Base-by-base conservation (phyloP, 1,140 invertebrate species). In the Magallana gigas region DNA sequence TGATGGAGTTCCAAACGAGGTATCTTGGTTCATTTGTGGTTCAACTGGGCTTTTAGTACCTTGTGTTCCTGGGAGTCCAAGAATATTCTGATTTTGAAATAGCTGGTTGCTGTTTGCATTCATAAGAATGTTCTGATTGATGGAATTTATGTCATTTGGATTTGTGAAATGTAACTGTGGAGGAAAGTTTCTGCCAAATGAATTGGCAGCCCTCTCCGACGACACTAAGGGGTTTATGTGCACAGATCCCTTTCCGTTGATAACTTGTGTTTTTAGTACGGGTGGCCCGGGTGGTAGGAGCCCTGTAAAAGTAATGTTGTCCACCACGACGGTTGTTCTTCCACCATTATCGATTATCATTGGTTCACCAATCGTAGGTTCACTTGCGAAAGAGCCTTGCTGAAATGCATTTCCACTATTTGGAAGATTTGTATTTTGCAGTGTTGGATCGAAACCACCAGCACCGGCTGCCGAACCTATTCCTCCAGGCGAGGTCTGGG, bases 271-370 rank as follows among this genome's bases (percentile, higher is more conserved):
- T 12, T 36, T 76, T 29, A 76, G 12, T 2, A 76, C 68, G 23
- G 68, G 68, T 29, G 68, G 68, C 36, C 68, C 68, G 18, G 68
- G 68, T 76, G 68, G 68, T 9, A 76, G 68, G 4, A 76, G 23
- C 1, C 68, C 68, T 3, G 68, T 76, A 29, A 76, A 76, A 12
- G 68, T 76, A 29, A 76, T 76, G 36, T 76, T 76, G 23, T 76
- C 68, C 23, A 76, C 68, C 29, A 76, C 68, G 36, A 76, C 68
- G 1, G 68, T 76, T 76, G 68, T 76, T 29, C 68, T 23, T 76
- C 68, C 68, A 36, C 68, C 68, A 76, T 76, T 76, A 76, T 76
- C 68, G 14, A 76, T 76, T 76, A 76, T 76, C 68, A 76, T 76
- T 23, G 68, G 68, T 76, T 76, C 68, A 11, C 68, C 68, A 76